Evolutionary conservation across 2,797 vertebrate species (phyloP).

Genomic region (Hybognathus amarus): DNA sequence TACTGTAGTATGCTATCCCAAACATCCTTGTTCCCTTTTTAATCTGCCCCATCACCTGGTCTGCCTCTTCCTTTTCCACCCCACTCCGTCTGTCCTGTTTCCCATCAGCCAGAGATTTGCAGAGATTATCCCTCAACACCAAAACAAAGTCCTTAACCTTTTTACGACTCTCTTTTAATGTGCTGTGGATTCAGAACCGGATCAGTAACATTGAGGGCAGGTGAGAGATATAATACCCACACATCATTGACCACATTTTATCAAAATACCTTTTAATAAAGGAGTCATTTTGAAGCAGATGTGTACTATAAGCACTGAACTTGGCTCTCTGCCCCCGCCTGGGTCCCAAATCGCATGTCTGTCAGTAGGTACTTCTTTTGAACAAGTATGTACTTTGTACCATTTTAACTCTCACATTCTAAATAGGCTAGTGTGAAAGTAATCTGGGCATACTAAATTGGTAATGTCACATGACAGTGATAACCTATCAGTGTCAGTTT

Average conservation of each 20-base stretch:
- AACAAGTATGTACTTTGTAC: not conserved
- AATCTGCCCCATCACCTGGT: slow-evolving; percentile 28
- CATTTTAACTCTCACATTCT: too few relatives aligned
- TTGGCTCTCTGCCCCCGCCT: not conserved
- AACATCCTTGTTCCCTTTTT: slow-evolving; percentile 52
- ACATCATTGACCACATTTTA: too few relatives aligned
- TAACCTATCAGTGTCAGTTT: not conserved
- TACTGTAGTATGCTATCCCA: not conserved
- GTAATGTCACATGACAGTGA: not conserved
- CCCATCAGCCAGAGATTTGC: slow-evolving; percentile 62
- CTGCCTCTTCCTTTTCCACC: slow-evolving; percentile 27
- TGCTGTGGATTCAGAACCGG: not conserved
- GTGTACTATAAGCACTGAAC: not conserved
- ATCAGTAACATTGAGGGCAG: not conserved
- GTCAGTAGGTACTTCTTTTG: not conserved
- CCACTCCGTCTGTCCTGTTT: slow-evolving; percentile 57
- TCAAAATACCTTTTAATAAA: not conserved
- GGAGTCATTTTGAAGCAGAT: not conserved
- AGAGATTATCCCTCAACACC: slow-evolving; percentile 23
- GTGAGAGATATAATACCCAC: not conserved
- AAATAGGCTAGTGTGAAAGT: not conserved
- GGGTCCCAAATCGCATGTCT: not conserved
- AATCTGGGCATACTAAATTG: not conserved
- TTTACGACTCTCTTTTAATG: slow-evolving; percentile 7
- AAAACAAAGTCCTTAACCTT: not conserved